A percentile compares a stretch with the other conserved stretches of the same genome.
Evolutionary conservation across 2,113 vertebrate species (phyloP).

Genomic region (Poeciliopsis retropinna): DNA sequence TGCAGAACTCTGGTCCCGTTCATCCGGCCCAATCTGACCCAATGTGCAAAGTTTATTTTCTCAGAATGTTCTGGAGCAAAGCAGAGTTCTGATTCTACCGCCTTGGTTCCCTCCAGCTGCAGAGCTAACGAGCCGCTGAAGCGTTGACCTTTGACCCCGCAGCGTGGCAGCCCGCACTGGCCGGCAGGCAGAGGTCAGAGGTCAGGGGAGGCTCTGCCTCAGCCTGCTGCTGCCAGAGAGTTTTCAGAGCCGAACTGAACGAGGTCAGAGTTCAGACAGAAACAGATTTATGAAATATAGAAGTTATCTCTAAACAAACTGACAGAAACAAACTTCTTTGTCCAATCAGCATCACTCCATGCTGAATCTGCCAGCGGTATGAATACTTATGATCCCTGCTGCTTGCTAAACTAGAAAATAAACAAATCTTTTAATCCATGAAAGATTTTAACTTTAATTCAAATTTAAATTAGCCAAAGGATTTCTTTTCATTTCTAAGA

Average conservation of each 20-base stretch:
- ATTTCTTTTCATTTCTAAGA: no score
- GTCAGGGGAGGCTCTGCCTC: slow-evolving; percentile 23
- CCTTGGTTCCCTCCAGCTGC: not conserved
- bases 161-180: slow-evolving; percentile 41
- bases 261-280: not conserved
- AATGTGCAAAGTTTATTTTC: no score
- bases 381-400: no score
- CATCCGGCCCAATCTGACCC: not conserved
- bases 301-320: no score
- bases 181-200: slow-evolving; percentile 39
- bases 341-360: no score
- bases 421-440: no score
- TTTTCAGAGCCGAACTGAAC: not conserved
- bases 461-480: no score
- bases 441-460: no score
- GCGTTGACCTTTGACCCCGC: slow-evolving; percentile 61
- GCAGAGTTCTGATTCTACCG: not conserved
- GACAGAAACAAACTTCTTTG: no score
- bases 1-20: not conserved
- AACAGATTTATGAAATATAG: not conserved
- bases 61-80: not conserved
- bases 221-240: not conserved
- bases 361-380: no score
- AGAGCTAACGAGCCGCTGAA: slow-evolving; percentile 47
- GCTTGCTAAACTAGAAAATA: no score